Base-by-base conservation (phyloP, 2,113 vertebrate species). In the Spilogale gracilis region DNA sequence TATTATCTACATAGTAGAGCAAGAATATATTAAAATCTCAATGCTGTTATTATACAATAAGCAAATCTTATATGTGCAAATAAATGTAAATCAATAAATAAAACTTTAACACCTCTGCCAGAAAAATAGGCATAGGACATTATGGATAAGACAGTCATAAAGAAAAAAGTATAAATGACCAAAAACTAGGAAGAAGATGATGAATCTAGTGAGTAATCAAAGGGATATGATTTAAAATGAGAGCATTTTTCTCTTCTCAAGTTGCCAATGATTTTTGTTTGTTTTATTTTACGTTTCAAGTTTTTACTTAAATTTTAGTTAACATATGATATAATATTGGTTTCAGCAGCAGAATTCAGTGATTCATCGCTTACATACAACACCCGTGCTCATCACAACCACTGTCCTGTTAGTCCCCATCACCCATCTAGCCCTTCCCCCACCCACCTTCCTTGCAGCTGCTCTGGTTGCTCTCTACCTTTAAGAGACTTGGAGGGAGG, bases 161-260 rank as follows among this genome's bases (percentile, higher is more conserved):
- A 50, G 74, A 67, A 92, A 91, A 95, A 52, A 54, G 30, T 43
- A 30, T 63, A 91, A 76, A 20, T 18, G 48, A 12, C 91, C 10
- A 63, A 48, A 94, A 83, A 63, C 32, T 38, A 69, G 67, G 32
- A 69, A 69, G 32, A n/a, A n/a, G 67, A 2, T 20, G 32, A 67
- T 20, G 67, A 20, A 69, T 83, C 67, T 86, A 85, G 69, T 61
- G 63, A 71, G 32, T 74, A 52, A 67, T 25, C 7, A 94, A 86
- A 61, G 7, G 2, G 32, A 43, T 45, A 3, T 18, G 27, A 95
- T 61, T 74, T 73, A 86, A 95, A 82, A 32, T 32, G 20, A 92
- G 25, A 52, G 23, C 1, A 25, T 83, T 95, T 90, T 97, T 88
- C 18, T 73, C 52, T 85, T 96, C 83, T 97, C 20, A 85, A 78